Conservation (phyloP, 2,888 invertebrate genomes). For the Hydropsyche betteni region DNA sequence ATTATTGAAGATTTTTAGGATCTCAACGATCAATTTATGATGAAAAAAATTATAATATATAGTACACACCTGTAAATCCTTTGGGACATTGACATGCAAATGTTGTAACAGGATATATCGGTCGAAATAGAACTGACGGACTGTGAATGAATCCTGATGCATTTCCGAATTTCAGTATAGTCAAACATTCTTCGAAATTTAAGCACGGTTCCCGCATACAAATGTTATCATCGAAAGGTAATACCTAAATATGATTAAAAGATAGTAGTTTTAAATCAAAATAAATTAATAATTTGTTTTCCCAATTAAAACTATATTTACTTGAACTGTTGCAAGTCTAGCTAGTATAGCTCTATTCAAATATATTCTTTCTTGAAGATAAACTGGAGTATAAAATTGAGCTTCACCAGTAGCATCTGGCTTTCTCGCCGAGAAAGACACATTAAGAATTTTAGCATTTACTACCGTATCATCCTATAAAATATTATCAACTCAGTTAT, state of each 20-base stretch:
- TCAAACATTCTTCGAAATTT: constrained; percentile 92
- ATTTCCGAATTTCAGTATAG: constrained; percentile 91
- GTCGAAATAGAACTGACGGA: constrained; percentile 89
- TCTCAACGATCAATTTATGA: background rate
- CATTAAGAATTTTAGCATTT: constrained; percentile 85
- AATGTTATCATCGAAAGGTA: constrained; percentile 96
- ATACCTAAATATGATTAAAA: constrained; percentile 66
- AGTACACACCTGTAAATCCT: constrained; percentile 93
- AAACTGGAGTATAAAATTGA: constrained; percentile 86
- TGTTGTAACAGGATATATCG: constrained; percentile 93
- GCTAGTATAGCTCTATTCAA: constrained; percentile 88
- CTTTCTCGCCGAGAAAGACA: constrained; percentile 89
- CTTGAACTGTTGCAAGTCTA: constrained; percentile 86
- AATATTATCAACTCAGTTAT: constrained; percentile 28
- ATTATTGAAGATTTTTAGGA: background rate
- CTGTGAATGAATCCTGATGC: constrained; percentile 91
- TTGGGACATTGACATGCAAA: constrained; percentile 91
- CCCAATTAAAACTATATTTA: constrained; percentile 52
- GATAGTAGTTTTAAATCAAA: constrained; percentile 32
- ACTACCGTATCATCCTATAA: constrained; percentile 87
- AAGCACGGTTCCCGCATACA: constrained; percentile 95
- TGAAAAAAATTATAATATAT: constrained; percentile 48
- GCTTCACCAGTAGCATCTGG: constrained; percentile 80
- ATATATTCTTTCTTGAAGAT: constrained; percentile 92
- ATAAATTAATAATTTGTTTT: background rate